Conservation (phyloP, 2,797 vertebrate genomes). For the Pseudochromis fuscus region DNA sequence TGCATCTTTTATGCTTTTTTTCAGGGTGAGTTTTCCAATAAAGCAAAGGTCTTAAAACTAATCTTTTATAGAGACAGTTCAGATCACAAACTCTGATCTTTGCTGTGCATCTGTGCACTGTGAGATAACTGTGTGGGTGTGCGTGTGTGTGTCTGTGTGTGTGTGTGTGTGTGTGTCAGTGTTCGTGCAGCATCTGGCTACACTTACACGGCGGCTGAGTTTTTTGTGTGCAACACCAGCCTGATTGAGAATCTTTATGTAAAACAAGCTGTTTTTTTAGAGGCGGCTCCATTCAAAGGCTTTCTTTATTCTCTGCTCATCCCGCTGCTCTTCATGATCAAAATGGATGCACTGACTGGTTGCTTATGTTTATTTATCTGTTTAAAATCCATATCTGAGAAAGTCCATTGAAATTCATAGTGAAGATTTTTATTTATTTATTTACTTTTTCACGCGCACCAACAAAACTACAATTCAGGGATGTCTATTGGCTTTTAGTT, state of each 20-base stretch:
- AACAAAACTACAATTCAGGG: slow-evolving; percentile 44
- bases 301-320: slow-evolving; percentile 45
- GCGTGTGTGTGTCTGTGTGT: background rate
- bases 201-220: background rate
- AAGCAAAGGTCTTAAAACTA: slow-evolving; percentile 37
- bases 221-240: slow-evolving; percentile 13
- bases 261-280: slow-evolving; percentile 43
- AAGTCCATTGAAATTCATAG: slow-evolving; percentile 52
- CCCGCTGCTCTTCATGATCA: slow-evolving; percentile 39
- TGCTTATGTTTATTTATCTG: slow-evolving; percentile 64
- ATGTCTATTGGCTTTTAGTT: slow-evolving; percentile 44
- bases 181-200: background rate
- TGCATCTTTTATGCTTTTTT: slow-evolving; percentile 20
- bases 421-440: slow-evolving; percentile 26
- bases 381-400: slow-evolving; percentile 52
- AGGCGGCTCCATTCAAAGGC: slow-evolving; percentile 15
- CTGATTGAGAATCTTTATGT: slow-evolving; percentile 43
- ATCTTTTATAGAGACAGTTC: slow-evolving; percentile 21
- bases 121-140: background rate
- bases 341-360: slow-evolving; percentile 40
- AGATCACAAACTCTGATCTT: slow-evolving; percentile 42
- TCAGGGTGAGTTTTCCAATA: slow-evolving; percentile 32
- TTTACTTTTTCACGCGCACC: slow-evolving; percentile 23
- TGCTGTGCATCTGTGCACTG: slow-evolving; percentile 21
- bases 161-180: background rate